Evolutionary conservation across 2,113 vertebrate species (phyloP), one percentile per base, ranked within the genome.

Genomic region (Pipra filicauda): DNA sequence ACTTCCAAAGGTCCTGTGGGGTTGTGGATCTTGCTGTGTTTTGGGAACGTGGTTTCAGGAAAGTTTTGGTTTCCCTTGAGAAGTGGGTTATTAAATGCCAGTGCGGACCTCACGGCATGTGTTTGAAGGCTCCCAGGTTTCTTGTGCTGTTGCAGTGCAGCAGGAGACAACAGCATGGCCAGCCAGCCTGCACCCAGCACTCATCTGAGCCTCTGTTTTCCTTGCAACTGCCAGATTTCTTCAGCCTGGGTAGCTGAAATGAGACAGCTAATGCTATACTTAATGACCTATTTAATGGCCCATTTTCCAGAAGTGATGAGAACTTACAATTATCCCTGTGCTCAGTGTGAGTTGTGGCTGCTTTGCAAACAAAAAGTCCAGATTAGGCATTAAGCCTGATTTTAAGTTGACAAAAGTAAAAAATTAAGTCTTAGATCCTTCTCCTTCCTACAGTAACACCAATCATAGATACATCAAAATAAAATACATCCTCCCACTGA

Each of bases 281-380:
- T 92, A 94, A 93, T 93, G 96, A 88, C 92, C 92, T 95, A 96
- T 79, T 91, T 94, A 95, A 94, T 66, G 81, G 62, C 73, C 93
- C 77, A 54, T 92, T 96, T 97, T 97, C 95, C 49, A 94, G 54
- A 95, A 95, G 31, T 72, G 84, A 85, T 66, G 81, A 94, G 89
- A 95, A 91, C n/a, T 91, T 95, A 80, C 5, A 81, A 59, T 92
- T 92, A 87, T 89, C 80, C 76, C 59, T 52, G 35, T 65, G 65
- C 65, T 96, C 79, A 72, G 26, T 22, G 39, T 64, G 75, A 95
- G 61, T 65, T 73, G 64, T 46, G 33, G 27, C 81, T 93, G 51
- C 39, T 92, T 52, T 69, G 61, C n/a, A 80, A 64, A 88, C 44
- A 80, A 61, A 64, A 92, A 73, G 27, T 49, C 65, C 61, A 84